These are phyloP conservation scores for Agrochola circellaris DNA, from an alignment of 2,888 invertebrate species.

Conservation along the genomic window DNA sequence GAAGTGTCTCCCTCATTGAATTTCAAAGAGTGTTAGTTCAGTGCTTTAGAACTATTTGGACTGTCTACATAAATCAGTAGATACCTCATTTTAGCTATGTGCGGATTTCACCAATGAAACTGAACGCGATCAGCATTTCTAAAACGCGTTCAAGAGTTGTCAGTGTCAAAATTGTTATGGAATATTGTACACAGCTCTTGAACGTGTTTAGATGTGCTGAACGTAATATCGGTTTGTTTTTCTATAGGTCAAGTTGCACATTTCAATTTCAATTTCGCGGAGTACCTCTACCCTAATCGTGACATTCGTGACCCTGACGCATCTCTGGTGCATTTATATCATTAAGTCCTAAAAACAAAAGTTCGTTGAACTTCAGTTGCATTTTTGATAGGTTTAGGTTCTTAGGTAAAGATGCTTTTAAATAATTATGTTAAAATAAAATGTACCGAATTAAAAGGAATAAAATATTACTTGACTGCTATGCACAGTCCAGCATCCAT, in stretches of 20 bases:
- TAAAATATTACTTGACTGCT: background rate
- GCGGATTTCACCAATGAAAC: too few species aligned
- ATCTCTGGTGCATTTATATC: background rate
- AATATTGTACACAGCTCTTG: too few species aligned
- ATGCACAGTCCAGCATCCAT: background rate
- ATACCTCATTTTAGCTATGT: background rate
- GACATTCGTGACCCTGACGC: background rate
- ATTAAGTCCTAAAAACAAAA: background rate
- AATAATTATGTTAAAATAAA: background rate
- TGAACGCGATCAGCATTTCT: too few species aligned
- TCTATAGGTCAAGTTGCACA: background rate
- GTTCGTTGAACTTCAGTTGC: background rate
- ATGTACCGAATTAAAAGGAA: background rate
- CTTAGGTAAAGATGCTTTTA: background rate
- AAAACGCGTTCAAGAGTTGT: too few species aligned
- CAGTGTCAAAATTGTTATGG: too few species aligned
- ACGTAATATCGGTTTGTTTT: background rate
- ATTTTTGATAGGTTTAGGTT: background rate
- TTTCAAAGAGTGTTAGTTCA: slow-evolving; percentile 46
- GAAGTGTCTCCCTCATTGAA: slow-evolving; percentile 29
- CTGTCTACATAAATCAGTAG: slow-evolving; percentile 7
- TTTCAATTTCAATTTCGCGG: background rate
- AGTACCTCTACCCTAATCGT: background rate
- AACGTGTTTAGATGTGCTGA: too few species aligned
- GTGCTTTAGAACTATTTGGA: slow-evolving; percentile 24